Percentiles rank a stretch among this genome's conserved stretches.
These are phyloP conservation scores for Uropetala carovei DNA, from an alignment of 2,888 invertebrate genomes.

Conservation along the genomic window DNA sequence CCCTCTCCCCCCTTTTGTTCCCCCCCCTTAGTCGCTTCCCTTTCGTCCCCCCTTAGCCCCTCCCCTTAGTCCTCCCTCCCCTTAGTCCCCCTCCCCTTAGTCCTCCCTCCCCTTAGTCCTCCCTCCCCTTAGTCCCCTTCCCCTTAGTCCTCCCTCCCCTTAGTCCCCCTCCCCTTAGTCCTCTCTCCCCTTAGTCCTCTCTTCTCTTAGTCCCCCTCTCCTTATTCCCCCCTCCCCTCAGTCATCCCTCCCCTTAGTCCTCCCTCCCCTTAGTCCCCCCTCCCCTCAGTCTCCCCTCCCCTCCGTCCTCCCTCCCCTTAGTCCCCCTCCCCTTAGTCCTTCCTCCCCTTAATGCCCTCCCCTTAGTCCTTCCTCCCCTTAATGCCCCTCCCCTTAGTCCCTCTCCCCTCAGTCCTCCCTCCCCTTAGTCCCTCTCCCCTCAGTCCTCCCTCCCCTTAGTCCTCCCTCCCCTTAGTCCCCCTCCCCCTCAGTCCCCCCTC, in stretches of 20 bases:
- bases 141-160: no score
- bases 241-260: neutral
- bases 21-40: neutral
- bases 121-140: no score
- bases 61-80: neutral
- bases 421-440: neutral
- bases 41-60: neutral
- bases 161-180: neutral
- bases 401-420: neutral
- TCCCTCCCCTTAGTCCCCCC: neutral
- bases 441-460: neutral
- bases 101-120: no score
- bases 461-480: neutral
- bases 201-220: neutral
- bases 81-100: neutral
- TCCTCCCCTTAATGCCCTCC: no score
- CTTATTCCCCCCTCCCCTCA: no score
- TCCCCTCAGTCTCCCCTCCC: neutral
- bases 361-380: no score
- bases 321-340: neutral
- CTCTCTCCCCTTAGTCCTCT: neutral
- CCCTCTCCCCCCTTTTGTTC: neutral
- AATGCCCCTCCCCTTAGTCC: neutral
- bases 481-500: neutral
- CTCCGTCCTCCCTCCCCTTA: neutral